These are phyloP conservation scores for Atta colombica DNA, from an alignment of 1,140 invertebrate genomes.

Conservation along the genomic window DNA sequence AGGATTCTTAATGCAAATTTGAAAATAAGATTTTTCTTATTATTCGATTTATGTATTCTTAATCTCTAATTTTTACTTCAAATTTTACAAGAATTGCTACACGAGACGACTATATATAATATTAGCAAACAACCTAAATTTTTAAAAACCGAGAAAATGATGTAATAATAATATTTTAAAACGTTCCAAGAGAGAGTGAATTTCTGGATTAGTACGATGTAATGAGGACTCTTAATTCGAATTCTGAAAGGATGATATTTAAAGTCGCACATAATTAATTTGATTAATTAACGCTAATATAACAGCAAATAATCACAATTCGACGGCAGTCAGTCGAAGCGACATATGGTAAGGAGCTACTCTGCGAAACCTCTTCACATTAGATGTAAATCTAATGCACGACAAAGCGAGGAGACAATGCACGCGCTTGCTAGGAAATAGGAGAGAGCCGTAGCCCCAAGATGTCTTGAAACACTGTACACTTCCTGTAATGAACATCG, in stretches of 20 bases:
- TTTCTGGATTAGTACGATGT: neutral
- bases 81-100: neutral
- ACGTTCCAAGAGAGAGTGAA: neutral
- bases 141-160: neutral
- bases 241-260: neutral
- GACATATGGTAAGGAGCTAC: slow-evolving; percentile 30
- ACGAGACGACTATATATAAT: neutral
- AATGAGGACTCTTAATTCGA: neutral
- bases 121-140: neutral
- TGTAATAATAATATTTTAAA: slow-evolving; percentile 1
- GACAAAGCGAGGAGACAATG: slow-evolving; percentile 35
- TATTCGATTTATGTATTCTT: no score
- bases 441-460: slow-evolving; percentile 40
- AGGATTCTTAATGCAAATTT: no score
- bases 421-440: neutral
- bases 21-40: no score
- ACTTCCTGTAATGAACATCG: slow-evolving; percentile 71
- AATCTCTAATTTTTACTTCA: no score
- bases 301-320: neutral
- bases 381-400: slow-evolving; percentile 49
- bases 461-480: slow-evolving; percentile 61
- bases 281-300: neutral
- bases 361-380: slow-evolving; percentile 40
- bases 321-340: neutral
- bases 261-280: slow-evolving; percentile 6